Conservation (phyloP, 2,888 invertebrate species). For the Neoascia interrupta region DNA sequence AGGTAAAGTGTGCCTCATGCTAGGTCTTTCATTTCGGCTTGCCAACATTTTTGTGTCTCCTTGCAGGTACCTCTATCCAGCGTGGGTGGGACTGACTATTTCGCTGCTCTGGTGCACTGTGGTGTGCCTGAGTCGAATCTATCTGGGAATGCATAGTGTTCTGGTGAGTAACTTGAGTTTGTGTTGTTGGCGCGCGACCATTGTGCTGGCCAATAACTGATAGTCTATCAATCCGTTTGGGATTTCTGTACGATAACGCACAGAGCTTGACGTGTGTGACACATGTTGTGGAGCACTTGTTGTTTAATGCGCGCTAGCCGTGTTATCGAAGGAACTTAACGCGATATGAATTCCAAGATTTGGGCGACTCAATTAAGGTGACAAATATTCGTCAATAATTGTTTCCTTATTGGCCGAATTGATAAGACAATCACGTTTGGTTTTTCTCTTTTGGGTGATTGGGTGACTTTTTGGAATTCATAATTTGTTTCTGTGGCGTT, state of each 20-base stretch:
- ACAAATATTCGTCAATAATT: too few relatives aligned
- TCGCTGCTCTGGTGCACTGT: constrained; percentile 86
- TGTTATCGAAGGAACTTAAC: too few relatives aligned
- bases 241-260: background rate
- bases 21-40: too few relatives aligned
- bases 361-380: too few relatives aligned
- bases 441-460: background rate
- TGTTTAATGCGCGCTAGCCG: too few relatives aligned
- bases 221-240: background rate
- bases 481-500: too few relatives aligned
- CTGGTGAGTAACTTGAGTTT: constrained; percentile 85
- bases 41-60: background rate
- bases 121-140: constrained; percentile 91
- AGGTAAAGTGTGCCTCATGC: constrained; percentile 60
- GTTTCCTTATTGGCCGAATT: constrained; percentile 13
- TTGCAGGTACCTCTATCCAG: constrained; percentile 86
- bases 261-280: background rate
- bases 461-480: too few relatives aligned
- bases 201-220: background rate
- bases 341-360: too few relatives aligned
- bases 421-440: constrained; percentile 1
- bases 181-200: too few relatives aligned
- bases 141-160: constrained; percentile 96
- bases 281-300: too few relatives aligned
- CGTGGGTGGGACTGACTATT: constrained; percentile 82